Evolutionary conservation across 1,140 invertebrate species (phyloP).

Genomic region (Panulirus ornatus): DNA sequence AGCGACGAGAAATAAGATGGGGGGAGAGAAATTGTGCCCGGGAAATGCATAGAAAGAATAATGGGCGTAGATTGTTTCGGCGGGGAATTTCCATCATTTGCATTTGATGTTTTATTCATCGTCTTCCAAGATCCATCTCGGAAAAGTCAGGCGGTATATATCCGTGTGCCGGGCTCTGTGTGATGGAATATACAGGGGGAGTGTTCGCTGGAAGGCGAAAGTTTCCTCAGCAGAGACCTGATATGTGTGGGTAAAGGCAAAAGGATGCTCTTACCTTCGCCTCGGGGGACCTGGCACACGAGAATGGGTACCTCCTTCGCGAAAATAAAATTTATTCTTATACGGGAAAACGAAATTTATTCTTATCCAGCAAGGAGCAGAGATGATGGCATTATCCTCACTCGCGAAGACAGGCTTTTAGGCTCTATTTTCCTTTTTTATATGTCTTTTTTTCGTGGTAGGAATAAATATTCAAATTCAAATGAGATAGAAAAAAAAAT

Average conservation of each 20-base stretch:
- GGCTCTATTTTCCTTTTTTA: no score
- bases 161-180: constrained; percentile 22
- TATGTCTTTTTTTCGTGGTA: no score
- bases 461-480: no score
- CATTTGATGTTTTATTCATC: constrained; percentile 62
- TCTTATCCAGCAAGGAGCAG: no score
- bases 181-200: constrained; percentile 44
- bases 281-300: no score
- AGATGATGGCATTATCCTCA: no score
- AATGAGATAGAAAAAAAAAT: no score
- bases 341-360: no score
- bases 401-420: no score
- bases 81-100: constrained; percentile 58
- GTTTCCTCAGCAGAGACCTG: constrained; percentile 6
- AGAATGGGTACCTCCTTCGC: no score
- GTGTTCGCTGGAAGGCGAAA: constrained; percentile 22
- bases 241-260: constrained; percentile 4
- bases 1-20: constrained; percentile 21
- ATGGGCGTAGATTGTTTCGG: constrained; percentile 63
- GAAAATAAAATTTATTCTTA: no score
- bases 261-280: no score
- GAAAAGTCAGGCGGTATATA: constrained; percentile 49
- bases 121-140: constrained; percentile 54
- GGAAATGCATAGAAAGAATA: constrained; percentile 65
- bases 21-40: constrained; percentile 28